A percentile compares a stretch with the other conserved stretches of the same genome.
phyloP scores from a whole-genome alignment of 1,140 invertebrate species.

The Adoxophyes honmai region DNA sequence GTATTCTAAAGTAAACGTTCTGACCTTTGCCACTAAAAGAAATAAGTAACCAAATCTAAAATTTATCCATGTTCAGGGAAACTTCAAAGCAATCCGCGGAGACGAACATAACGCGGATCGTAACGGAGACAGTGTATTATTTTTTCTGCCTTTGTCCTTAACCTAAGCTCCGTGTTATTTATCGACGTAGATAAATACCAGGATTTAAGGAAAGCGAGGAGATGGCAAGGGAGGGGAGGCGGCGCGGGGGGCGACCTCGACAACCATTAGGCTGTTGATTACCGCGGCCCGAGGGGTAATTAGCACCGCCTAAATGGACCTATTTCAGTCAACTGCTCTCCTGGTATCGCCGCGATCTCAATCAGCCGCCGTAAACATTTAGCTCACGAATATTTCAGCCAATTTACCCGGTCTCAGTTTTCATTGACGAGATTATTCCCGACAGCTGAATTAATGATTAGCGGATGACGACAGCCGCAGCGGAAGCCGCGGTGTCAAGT shows the following conservation, averaged over 20 bases:
- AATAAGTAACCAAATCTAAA: neutral
- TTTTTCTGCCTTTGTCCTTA: neutral
- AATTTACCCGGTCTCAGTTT: neutral
- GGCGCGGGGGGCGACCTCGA: slow-evolving; percentile 25
- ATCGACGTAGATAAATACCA: slow-evolving; percentile 5
- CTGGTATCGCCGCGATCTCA: slow-evolving; percentile 40
- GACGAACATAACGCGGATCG: neutral
- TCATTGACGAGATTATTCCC: slow-evolving; percentile 4
- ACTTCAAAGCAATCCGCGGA: neutral
- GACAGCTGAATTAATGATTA: slow-evolving; percentile 20
- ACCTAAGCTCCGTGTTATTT: slow-evolving; percentile 1
- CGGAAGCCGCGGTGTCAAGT: no score
- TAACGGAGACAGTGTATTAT: neutral
- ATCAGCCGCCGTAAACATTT: slow-evolving; percentile 30
- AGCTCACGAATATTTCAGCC: slow-evolving; percentile 5
- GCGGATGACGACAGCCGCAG: slow-evolving; percentile 18
- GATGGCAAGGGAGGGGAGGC: slow-evolving; percentile 19
- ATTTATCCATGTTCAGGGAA: neutral
- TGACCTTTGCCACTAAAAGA: neutral
- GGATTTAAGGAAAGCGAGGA: slow-evolving; percentile 17
- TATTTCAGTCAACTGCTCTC: slow-evolving; percentile 49
- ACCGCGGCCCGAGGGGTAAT: slow-evolving; percentile 49
- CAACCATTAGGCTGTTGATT: slow-evolving; percentile 64
- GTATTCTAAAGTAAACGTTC: neutral
- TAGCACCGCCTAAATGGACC: slow-evolving; percentile 62